Evolutionary conservation across 2,888 invertebrate species (phyloP).

Genomic region (Eristalis tenax): DNA sequence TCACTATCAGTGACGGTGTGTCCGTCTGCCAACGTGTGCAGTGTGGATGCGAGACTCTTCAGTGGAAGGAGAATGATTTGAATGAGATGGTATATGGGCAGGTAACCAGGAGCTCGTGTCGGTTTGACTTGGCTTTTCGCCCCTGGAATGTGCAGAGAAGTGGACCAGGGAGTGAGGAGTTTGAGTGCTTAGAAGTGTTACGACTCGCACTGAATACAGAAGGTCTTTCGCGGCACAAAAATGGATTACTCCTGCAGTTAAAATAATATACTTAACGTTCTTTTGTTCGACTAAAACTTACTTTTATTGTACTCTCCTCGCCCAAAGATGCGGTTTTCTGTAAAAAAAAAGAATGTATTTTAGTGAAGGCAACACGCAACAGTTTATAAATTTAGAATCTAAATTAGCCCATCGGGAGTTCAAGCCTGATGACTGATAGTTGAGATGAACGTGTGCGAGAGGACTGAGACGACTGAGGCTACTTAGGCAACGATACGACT

Average conservation of each 20-base stretch:
- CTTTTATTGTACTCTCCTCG: background rate
- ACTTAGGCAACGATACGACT: background rate
- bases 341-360: background rate
- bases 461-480: too few relatives aligned
- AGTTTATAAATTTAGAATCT: too few relatives aligned
- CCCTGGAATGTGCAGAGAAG: background rate
- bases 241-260: too few relatives aligned
- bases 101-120: slow-evolving; percentile 2
- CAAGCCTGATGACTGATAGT: too few relatives aligned
- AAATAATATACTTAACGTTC: too few relatives aligned
- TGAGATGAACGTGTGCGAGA: too few relatives aligned
- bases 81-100: slow-evolving; percentile 10
- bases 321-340: background rate
- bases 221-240: too few relatives aligned
- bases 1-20: slow-evolving; percentile 36
- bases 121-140: background rate
- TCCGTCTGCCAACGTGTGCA: background rate
- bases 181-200: too few relatives aligned
- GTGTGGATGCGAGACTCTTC: background rate
- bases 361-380: background rate
- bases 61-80: slow-evolving; percentile 28
- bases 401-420: too few relatives aligned
- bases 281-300: background rate
- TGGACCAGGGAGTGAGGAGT: background rate
- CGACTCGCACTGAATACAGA: too few relatives aligned